Evolutionary conservation across 1,140 invertebrate species (phyloP).

Genomic region (Eciton burchellii): DNA sequence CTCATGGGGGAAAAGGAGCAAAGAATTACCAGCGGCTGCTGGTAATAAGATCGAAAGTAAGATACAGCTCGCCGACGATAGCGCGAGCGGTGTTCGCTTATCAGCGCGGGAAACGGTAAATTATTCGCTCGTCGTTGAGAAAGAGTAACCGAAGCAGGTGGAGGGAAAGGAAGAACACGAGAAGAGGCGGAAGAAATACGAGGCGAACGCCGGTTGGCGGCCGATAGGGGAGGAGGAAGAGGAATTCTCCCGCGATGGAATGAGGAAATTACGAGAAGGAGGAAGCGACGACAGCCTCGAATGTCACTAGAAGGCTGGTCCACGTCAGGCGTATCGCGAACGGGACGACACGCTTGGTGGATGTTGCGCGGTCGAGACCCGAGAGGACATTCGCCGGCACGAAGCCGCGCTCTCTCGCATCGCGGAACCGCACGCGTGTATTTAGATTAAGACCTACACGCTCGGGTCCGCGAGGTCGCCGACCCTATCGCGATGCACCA

Average conservation of each 20-base stretch:
- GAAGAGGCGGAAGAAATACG: constrained; percentile 28
- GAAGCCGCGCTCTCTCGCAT: background rate
- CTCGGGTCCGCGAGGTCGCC: constrained; percentile 8
- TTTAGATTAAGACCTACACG: constrained; percentile 47
- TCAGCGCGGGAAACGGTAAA: constrained; percentile 4
- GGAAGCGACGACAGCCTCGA: constrained; percentile 63
- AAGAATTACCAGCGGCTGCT: background rate
- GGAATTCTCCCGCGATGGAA: constrained; percentile 59
- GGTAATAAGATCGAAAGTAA: constrained; percentile 1
- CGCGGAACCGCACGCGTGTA: constrained; percentile 15
- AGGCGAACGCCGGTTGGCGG: constrained; percentile 6
- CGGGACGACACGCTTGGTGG: constrained; percentile 71
- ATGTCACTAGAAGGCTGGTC: constrained; percentile 70
- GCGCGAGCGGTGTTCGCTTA: background rate
- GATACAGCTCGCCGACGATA: constrained; percentile 26
- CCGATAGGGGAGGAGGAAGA: constrained; percentile 21
- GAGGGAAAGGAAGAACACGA: constrained; percentile 4
- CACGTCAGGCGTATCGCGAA: constrained; percentile 70
- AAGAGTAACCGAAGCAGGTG: constrained; percentile 14
- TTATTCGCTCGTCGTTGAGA: constrained; percentile 31
- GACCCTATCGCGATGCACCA: constrained; percentile 14
- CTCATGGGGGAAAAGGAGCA: background rate
- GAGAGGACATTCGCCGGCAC: constrained; percentile 16
- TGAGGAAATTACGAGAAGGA: constrained; percentile 68
- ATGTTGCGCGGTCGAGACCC: constrained; percentile 52